These are phyloP conservation scores for Sogatella furcifera DNA, from an alignment of 1,140 invertebrate genomes.

Conservation along the genomic window DNA sequence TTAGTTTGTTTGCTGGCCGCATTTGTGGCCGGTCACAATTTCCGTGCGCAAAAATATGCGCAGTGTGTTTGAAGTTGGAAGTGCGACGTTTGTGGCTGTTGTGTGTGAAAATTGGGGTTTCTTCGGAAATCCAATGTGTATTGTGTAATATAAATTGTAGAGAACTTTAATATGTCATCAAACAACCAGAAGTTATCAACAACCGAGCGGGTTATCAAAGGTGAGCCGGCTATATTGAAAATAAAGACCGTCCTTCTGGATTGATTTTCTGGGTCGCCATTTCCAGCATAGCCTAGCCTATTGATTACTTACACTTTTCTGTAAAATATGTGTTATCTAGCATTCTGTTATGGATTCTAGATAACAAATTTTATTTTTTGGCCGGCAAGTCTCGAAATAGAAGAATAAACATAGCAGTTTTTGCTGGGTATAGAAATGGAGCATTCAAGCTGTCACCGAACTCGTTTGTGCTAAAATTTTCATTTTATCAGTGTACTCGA, in stretches of 20 bases:
- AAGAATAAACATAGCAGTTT: too few relatives aligned
- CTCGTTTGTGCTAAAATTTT: too few relatives aligned
- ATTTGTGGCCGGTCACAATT: conserved; percentile 13
- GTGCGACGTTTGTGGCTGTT: conserved; percentile 17
- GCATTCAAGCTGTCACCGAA: too few relatives aligned
- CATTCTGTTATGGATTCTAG: too few relatives aligned
- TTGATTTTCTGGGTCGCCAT: conserved; percentile 23
- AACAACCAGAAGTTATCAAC: conserved; percentile 54
- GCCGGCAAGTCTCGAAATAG: too few relatives aligned
- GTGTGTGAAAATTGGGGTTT: conserved; percentile 19
- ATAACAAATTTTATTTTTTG: too few relatives aligned
- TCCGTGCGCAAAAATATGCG: conserved; percentile 18
- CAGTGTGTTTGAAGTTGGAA: conserved; percentile 16
- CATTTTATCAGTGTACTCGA: too few relatives aligned
- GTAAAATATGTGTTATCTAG: not conserved
- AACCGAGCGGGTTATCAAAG: conserved; percentile 60
- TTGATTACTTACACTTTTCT: conserved; percentile 17
- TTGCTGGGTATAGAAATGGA: too few relatives aligned
- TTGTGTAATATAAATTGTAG: conserved; percentile 18
- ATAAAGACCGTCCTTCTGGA: conserved; percentile 7
- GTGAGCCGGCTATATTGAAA: conserved; percentile 38
- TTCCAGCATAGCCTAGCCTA: conserved; percentile 20
- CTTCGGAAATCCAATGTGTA: conserved; percentile 22
- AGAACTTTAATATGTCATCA: conserved; percentile 39
- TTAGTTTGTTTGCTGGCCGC: conserved; percentile 10